Conservation (phyloP, 2,797 vertebrate genomes). For the Uromys caudimaculatus region DNA sequence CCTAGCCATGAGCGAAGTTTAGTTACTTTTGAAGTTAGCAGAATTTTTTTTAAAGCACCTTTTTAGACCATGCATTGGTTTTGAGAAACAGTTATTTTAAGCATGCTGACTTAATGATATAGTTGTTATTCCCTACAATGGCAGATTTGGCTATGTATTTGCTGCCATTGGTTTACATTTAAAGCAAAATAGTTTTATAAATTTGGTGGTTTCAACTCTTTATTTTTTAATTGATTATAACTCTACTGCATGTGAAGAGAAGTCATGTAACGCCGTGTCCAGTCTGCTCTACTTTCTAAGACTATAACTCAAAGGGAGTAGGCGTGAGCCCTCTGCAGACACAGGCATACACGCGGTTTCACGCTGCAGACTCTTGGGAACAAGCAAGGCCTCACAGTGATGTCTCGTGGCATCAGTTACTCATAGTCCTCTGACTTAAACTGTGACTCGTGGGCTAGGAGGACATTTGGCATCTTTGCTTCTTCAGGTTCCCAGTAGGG, state of each 20-base stretch:
- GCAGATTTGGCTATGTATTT: constrained; percentile 10
- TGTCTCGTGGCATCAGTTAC: not conserved
- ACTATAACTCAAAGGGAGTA: not conserved
- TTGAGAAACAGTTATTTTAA: constrained; percentile 36
- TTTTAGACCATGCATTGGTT: not conserved
- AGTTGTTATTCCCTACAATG: not conserved
- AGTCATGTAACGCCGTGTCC: not conserved
- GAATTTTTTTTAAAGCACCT: not conserved
- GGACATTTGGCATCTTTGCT: not conserved
- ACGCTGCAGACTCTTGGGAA: not conserved
- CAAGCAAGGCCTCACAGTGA: not conserved
- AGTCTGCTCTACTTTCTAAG: not conserved
- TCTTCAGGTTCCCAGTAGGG: not conserved
- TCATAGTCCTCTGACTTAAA: not conserved
- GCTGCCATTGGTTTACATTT: not conserved
- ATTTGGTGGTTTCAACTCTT: constrained; percentile 24
- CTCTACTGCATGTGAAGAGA: not conserved
- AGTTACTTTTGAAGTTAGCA: constrained; percentile 35
- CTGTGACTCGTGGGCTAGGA: not conserved
- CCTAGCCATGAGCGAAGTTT: constrained; percentile 26
- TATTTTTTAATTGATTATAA: not conserved
- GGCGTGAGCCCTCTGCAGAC: not conserved
- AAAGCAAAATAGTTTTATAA: constrained; percentile 50
- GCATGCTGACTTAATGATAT: not conserved
- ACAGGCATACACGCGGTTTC: no score